Conservation (phyloP, 2,113 vertebrate species). For the Caranx ignobilis region DNA sequence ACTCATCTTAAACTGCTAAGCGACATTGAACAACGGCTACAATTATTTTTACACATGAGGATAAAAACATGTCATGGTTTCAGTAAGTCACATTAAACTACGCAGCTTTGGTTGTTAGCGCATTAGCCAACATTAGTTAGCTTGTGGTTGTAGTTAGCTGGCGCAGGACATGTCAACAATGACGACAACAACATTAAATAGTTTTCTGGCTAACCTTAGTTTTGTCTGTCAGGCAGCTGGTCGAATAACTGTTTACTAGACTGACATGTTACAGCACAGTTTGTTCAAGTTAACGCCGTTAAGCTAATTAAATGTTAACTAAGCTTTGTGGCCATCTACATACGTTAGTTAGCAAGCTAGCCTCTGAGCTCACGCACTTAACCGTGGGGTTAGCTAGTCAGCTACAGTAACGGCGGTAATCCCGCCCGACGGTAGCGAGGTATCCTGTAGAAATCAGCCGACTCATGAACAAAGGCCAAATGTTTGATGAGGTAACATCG, state of each 20-base stretch:
- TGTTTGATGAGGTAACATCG: background rate
- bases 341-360: constrained; percentile 42
- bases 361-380: constrained; percentile 52
- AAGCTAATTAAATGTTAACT: background rate
- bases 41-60: background rate
- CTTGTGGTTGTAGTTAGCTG: constrained; percentile 11
- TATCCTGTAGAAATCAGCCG: background rate
- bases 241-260: background rate
- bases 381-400: constrained; percentile 19
- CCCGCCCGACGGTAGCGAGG: background rate
- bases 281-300: background rate
- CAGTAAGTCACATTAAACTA: background rate
- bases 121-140: constrained; percentile 3
- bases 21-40: background rate
- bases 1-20: background rate
- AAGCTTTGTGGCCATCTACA: constrained; percentile 6
- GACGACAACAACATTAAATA: constrained; percentile 36
- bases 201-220: constrained; percentile 41
- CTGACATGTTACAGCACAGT: background rate
- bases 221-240: no score
- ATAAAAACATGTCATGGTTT: background rate
- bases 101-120: background rate
- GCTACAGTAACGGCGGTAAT: background rate
- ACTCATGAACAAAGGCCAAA: accelerated
- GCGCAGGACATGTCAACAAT: constrained; percentile 40